Conservation (phyloP, 2,888 invertebrate species). For the Acrocera orbiculus region DNA sequence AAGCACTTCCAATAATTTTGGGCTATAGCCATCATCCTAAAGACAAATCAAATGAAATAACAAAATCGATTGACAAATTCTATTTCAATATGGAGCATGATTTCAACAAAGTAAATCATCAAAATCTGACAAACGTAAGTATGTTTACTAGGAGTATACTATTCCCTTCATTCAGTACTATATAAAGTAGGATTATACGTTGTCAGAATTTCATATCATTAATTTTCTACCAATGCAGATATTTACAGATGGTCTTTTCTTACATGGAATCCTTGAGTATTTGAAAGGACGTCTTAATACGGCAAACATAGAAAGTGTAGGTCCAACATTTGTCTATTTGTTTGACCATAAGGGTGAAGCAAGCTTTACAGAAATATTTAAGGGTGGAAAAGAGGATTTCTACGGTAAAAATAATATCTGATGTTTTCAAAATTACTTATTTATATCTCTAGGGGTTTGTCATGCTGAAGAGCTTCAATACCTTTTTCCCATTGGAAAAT, state of each 20-base stretch:
- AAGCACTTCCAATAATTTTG: conserved; percentile 41
- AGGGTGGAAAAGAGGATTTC: conserved; percentile 41
- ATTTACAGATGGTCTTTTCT: conserved; percentile 55
- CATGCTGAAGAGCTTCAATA: conserved; percentile 74
- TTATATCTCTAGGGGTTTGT: conserved; percentile 41
- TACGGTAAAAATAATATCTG: conserved; percentile 35
- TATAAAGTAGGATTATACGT: too few species aligned
- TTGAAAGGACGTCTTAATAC: conserved; percentile 37
- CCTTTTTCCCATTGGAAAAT: conserved; percentile 49
- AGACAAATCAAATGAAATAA: conserved; percentile 29
- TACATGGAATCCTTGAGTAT: conserved; percentile 44
- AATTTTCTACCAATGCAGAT: conserved; percentile 33
- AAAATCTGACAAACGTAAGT: conserved; percentile 41
- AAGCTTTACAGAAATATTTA: conserved; percentile 52
- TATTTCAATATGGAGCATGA: conserved; percentile 36
- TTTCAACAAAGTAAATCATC: conserved; percentile 31
- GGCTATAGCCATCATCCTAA: conserved; percentile 41
- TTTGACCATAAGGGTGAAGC: conserved; percentile 46
- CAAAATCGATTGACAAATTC: conserved; percentile 35
- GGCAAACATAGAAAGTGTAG: conserved; percentile 18
- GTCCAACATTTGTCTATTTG: conserved; percentile 48
- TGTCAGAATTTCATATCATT: neutral
- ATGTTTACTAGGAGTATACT: too few species aligned
- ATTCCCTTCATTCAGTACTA: too few species aligned
- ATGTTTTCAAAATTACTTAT: conserved; percentile 2